phyloP scores from a whole-genome alignment of 2,888 invertebrate genomes.

The Epinotia ramella region DNA sequence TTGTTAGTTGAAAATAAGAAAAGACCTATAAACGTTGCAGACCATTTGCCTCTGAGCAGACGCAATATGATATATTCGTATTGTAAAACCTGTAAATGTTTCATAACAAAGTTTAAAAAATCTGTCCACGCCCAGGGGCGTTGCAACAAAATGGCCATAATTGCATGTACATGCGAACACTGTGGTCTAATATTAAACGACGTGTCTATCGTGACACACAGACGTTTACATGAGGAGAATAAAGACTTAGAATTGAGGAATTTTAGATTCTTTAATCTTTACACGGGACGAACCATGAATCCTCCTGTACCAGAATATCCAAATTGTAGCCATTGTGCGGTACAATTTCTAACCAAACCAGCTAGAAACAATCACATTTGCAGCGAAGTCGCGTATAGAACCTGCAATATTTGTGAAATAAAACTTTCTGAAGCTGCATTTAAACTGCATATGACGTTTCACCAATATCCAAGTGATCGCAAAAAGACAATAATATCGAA shows the following conservation, averaged over 20 bases:
- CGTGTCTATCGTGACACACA: slow-evolving; percentile 1
- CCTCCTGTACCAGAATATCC: slow-evolving; percentile 68
- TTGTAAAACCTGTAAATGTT: slow-evolving; percentile 67
- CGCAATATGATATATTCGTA: slow-evolving; percentile 30
- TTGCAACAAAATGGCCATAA: slow-evolving; percentile 57
- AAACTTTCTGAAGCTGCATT: slow-evolving; percentile 63
- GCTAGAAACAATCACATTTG: slow-evolving; percentile 60
- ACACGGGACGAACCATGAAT: slow-evolving; percentile 56
- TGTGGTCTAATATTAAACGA: slow-evolving; percentile 9
- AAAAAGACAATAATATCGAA: slow-evolving; percentile 27
- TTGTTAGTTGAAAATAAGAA: background rate
- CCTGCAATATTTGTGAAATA: slow-evolving; percentile 63
- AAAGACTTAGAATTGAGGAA: slow-evolving; percentile 51
- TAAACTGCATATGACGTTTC: slow-evolving; percentile 68
- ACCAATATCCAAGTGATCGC: slow-evolving; percentile 57
- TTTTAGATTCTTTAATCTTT: slow-evolving; percentile 61
- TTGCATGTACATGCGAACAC: slow-evolving; percentile 39
- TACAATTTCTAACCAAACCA: slow-evolving; percentile 62
- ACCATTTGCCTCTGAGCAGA: background rate
- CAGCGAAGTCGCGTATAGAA: slow-evolving; percentile 55
- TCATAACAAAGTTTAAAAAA: slow-evolving; percentile 53
- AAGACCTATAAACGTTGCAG: background rate
- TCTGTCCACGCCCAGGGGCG: slow-evolving; percentile 56
- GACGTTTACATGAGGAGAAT: slow-evolving; percentile 55
- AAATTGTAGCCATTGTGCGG: slow-evolving; percentile 62